Base-by-base conservation (phyloP, 2,888 invertebrate genomes). In the Pecten maximus region DNA sequence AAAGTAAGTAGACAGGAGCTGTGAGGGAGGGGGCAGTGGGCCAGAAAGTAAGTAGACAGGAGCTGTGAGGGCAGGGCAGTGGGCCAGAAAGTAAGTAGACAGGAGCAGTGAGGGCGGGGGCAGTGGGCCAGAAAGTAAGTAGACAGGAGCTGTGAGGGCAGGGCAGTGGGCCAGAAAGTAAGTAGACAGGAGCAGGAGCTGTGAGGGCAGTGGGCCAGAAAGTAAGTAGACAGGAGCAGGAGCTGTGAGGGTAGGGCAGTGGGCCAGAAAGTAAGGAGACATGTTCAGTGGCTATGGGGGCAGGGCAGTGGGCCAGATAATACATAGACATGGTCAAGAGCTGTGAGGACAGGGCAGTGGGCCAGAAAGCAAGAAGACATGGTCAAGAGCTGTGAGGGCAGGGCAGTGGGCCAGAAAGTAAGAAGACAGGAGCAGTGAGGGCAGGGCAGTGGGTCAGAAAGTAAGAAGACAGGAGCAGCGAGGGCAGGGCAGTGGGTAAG, bases 401-500 rank as follows among this genome's bases (percentile, higher is more conserved):
- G 90, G 90, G 12, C 91, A 90, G 44, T 91, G 91, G 91, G 90
- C 91, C n/a, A 89, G 90, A 39, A 91, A 89, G 88, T 90, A 44
- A 44, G 44, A 8, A 44, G 12, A 8, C 12, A 44, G 4, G 12
- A 12, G 4, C 44, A 44, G 44, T 8, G 4, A 96, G 98, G 89
- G 98, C 89, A 15, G 90, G 90, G 12, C 91, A 90, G 44, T 44
- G 12, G 44, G 12, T 12, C 98, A 23, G 96, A 98, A 15, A 98
- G 98, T 87, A 98, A 98, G 96, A 98, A 98, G 0, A 98, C 98
- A 91, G 98, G 98, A 6, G 98, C 98, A 48, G 98, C 98, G 0
- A 97, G 98, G 89, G 98, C 89, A 15, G 90, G 90, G 12, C 91
- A 90, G 44, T 44, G 12, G 44, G 12, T 12, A 4, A 44, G 44